Evolutionary conservation across 2,888 invertebrate species (phyloP), one percentile per base, ranked within the genome.

Genomic region (Drosophila pseudotakahashii): DNA sequence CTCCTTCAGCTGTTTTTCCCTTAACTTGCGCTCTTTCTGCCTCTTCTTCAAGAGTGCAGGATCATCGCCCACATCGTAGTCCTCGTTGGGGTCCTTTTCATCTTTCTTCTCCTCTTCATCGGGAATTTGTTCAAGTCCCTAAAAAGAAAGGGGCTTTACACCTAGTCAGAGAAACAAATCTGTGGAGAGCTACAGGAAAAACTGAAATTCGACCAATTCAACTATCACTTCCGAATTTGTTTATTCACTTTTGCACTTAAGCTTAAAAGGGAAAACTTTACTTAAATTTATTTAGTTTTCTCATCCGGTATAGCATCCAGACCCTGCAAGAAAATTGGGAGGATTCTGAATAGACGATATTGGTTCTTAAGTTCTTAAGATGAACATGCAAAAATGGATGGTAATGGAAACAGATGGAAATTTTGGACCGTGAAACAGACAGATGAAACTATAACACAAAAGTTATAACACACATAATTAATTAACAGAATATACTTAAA

Each of bases 281-380:
- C 90, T 89, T 85, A 60, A 37, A 48, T 71, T 75, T 75, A 78
- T 14, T 71, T 77, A 67, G 73, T 77, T 55, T 77, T 63, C 73
- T 92, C 88, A 91, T 94, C 94, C 52, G 94, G 93, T 83, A 95
- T 93, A 45, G 92, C 69, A 52, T 94, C 94, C 81, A 95, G 92
- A 13, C 94, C 94, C 94, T 93, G 92, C 66, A 94, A 93, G 69
- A 69, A 78, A 85, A 59, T 57, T 3, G 73, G 6, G 23, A 30
- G 53, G 64, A 11, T 13, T 41, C 51, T 50, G 50, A 47, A 47
- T 62, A 54, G 10, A 36, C 11, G 48, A 42, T n/a, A 14, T 34
- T 51, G 51, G 41, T 57, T 47, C 73, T 53, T 39, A 34, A 39
- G 13, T 36, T 50, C 10, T 14, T 4, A 13, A 0, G n/a, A 51